Percentiles rank a stretch among this genome's conserved stretches.
Conservation (phyloP, 2,797 vertebrate species). For the Hyperoplus lanceolatus region DNA sequence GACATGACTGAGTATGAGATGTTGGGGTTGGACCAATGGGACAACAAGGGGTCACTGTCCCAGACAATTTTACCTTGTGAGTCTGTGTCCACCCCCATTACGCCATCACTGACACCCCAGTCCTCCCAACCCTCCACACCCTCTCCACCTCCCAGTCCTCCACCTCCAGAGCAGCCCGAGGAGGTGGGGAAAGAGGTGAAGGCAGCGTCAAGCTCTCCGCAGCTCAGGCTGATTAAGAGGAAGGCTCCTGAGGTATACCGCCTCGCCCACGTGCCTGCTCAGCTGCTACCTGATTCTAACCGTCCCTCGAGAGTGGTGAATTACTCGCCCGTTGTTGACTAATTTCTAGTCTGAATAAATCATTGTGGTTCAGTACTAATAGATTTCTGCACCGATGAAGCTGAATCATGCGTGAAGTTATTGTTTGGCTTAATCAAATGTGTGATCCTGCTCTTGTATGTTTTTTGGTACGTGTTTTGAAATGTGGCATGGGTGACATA, state of each 20-base stretch:
- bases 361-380: constrained; percentile 50
- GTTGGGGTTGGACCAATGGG: constrained; percentile 79
- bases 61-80: constrained; percentile 57
- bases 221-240: constrained; percentile 84
- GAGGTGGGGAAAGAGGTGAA: constrained; percentile 67
- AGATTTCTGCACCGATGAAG: constrained; percentile 55
- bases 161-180: constrained; percentile 65
- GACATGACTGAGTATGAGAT: constrained; percentile 87
- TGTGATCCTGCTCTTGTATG: constrained; percentile 30
- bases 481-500: constrained; percentile 38
- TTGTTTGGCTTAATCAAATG: constrained; percentile 43
- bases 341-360: constrained; percentile 67
- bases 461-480: constrained; percentile 32
- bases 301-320: constrained; percentile 70
- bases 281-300: constrained; percentile 77
- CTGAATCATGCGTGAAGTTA: constrained; percentile 34
- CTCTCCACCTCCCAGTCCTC: constrained; percentile 58
- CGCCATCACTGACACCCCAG: constrained; percentile 53
- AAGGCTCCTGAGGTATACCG: constrained; percentile 88
- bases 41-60: constrained; percentile 67
- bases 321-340: constrained; percentile 78
- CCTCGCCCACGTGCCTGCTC: constrained; percentile 62
- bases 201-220: constrained; percentile 67
- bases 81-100: constrained; percentile 56
- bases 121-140: constrained; percentile 61